Evolutionary conservation across 1,140 invertebrate species (phyloP).

Genomic region (Trichonephila inaurata): DNA sequence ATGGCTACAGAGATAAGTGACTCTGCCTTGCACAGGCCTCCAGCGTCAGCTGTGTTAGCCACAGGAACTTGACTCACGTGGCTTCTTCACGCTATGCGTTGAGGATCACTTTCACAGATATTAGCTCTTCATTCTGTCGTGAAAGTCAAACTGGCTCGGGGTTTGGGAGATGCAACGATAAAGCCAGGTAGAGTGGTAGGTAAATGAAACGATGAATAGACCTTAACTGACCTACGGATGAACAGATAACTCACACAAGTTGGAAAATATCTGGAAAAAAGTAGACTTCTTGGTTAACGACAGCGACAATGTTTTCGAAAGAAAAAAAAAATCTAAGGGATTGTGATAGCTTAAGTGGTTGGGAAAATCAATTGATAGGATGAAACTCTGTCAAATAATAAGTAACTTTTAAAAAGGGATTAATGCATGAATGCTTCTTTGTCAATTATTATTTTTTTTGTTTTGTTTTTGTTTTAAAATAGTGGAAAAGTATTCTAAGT

Average conservation of each 20-base stretch:
- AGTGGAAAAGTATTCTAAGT: too few species aligned
- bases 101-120: constrained; percentile 74
- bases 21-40: background rate
- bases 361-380: too few species aligned
- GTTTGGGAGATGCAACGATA: constrained; percentile 16
- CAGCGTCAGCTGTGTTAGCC: constrained; percentile 14
- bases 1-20: constrained; percentile 60
- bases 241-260: constrained; percentile 55
- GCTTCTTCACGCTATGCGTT: constrained; percentile 54
- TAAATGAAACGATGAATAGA: constrained; percentile 54
- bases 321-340: background rate
- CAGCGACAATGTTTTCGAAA: background rate
- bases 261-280: background rate
- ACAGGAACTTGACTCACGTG: constrained; percentile 67
- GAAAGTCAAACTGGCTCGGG: constrained; percentile 36
- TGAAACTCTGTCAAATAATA: too few species aligned
- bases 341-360: background rate
- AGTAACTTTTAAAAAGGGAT: too few species aligned
- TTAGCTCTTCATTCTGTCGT: constrained; percentile 71
- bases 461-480: too few species aligned
- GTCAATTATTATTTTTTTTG: too few species aligned
- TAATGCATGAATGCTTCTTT: too few species aligned
- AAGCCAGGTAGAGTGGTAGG: constrained; percentile 64
- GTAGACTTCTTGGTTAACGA: too few species aligned
- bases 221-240: constrained; percentile 61